Percentiles rank a stretch among this genome's conserved stretches.
These are phyloP conservation scores for Bombus superbus DNA, from an alignment of 1,140 invertebrate species.

Conservation along the genomic window DNA sequence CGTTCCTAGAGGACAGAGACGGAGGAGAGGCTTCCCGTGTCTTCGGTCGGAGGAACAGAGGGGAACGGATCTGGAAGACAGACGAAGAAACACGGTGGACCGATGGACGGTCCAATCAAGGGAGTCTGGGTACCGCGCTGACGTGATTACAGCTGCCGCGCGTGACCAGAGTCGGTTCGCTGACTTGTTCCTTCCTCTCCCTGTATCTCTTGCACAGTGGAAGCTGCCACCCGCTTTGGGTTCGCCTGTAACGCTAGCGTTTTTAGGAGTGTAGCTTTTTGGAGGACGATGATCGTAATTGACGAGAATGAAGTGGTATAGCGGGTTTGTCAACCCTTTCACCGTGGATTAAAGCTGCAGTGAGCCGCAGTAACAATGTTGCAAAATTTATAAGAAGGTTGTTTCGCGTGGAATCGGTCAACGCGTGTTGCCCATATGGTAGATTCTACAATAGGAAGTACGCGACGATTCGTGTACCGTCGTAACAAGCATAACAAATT, in stretches of 20 bases:
- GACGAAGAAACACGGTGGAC: conserved; percentile 48
- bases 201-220: neutral
- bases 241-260: conserved; percentile 10
- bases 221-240: conserved; percentile 42
- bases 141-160: conserved; percentile 79
- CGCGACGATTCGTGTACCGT: too few relatives aligned
- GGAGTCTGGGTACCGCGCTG: conserved; percentile 69
- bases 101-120: conserved; percentile 75
- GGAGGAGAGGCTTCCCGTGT: neutral
- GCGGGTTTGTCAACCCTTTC: too few relatives aligned
- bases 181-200: conserved; percentile 52
- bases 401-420: too few relatives aligned
- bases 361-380: too few relatives aligned
- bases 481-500: too few relatives aligned
- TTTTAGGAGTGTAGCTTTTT: conserved; percentile 10
- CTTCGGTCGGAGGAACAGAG: neutral
- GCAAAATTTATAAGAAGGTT: too few relatives aligned
- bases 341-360: too few relatives aligned
- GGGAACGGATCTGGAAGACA: conserved; percentile 14
- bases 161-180: conserved; percentile 77
- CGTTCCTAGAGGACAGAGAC: neutral
- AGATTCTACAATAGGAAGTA: too few relatives aligned
- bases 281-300: neutral
- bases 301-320: too few relatives aligned
- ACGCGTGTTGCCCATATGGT: too few relatives aligned